Base-by-base conservation (phyloP, 2,113 vertebrate genomes). In the Speoplatyrhinus poulsoni region DNA sequence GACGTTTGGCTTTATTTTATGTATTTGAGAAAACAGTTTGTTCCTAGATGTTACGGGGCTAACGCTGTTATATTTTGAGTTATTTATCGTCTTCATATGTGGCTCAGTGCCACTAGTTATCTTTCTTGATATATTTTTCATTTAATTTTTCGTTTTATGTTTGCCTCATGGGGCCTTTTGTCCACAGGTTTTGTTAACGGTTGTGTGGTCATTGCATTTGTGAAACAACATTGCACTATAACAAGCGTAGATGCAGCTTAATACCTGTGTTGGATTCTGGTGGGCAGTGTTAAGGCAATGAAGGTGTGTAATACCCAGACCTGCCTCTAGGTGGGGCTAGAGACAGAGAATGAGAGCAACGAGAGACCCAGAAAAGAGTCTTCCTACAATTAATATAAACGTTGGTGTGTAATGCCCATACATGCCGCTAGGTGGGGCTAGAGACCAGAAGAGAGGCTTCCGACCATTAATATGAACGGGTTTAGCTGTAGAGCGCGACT, bases 401-500 rank as follows among this genome's bases (percentile, higher is more conserved):
- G 55, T 57, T 10, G n/a, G 12, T 60, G 59, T 33, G 33, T n/a
- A 60, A 46, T 46, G 61, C 47, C 11, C 9, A 26, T 47, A 26
- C 9, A 7, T 49, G 61, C 61, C 61, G 26, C n/a, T 26, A 26
- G 17, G 46, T 9, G 61, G 47, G 16, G 46, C 1, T 13, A n/a
- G 16, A 55, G 33, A 60, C 33, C 49, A 26, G 19, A 26, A 26
- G 19, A 26, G 19, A 26, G 19, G 19, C 19, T 26, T 26, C 19
- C 19, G 19, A 26, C 26, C 26, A 26, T 26, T 26, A 26, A 26
- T 26, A 26, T 26, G 2, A 26, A 26, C 26, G 26, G 79, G 70
- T 90, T 85, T 75, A 82, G 81, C 82, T 88, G 83, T 26, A 26
- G 26, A 79, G 19, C 76, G 82, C 78, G 81, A 88, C 71, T 69